Percentiles rank a stretch among this genome's conserved stretches.
phyloP scores from a whole-genome alignment of 2,797 vertebrate genomes.

The Lacerta bilineata region DNA sequence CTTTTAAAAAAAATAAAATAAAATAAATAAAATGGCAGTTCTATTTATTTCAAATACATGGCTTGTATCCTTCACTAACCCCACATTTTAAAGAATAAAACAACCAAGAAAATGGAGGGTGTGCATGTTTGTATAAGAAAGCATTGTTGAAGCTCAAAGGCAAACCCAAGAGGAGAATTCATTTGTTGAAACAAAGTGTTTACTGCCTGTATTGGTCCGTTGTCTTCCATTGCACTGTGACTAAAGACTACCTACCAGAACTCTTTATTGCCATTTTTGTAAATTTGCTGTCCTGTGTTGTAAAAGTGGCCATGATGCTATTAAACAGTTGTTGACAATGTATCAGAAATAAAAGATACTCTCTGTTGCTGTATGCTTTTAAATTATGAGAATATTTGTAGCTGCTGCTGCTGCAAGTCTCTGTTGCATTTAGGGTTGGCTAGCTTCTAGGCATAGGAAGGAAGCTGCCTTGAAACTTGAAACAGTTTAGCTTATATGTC shows the following conservation, averaged over 20 bases:
- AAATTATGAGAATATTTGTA: not conserved
- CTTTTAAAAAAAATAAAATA: not conserved
- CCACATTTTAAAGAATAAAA: not conserved
- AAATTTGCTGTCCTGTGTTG: not conserved
- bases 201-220: not conserved
- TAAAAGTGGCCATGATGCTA: not conserved
- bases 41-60: not conserved
- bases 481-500: not conserved
- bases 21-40: not conserved
- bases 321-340: not conserved
- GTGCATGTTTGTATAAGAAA: not conserved
- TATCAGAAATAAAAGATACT: conserved; percentile 36
- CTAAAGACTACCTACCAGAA: not conserved
- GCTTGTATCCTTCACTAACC: not conserved
- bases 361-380: not conserved
- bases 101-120: not conserved
- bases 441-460: not conserved
- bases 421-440: not conserved
- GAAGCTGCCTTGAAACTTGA: too few species aligned
- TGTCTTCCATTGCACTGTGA: not conserved
- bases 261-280: not conserved
- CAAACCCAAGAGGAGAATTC: not conserved
- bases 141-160: not conserved
- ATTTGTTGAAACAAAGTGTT: not conserved
- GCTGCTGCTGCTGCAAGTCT: too few species aligned